A percentile compares a stretch with the other conserved stretches of the same genome.
phyloP scores from a whole-genome alignment of 2,113 vertebrate genomes.

The Archocentrus centrarchus region DNA sequence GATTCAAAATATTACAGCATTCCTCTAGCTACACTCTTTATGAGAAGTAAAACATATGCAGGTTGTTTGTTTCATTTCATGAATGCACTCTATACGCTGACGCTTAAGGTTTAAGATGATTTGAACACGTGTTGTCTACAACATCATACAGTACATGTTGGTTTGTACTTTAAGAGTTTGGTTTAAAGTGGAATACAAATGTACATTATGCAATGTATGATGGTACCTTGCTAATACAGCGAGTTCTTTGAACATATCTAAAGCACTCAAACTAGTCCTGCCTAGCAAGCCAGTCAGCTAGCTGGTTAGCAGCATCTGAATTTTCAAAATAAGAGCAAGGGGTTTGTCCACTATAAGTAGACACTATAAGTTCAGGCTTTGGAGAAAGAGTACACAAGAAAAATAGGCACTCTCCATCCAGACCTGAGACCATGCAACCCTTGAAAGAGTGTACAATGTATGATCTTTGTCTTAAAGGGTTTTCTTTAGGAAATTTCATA shows the following conservation, averaged over 20 bases:
- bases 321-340: too few relatives aligned
- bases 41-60: neutral
- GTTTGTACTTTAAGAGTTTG: too few relatives aligned
- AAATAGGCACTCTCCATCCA: neutral
- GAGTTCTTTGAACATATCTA: too few relatives aligned
- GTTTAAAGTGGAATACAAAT: too few relatives aligned
- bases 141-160: neutral
- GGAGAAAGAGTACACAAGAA: neutral
- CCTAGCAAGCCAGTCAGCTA: too few relatives aligned
- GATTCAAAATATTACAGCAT: neutral
- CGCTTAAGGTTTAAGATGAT: neutral
- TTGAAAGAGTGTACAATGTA: neutral
- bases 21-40: neutral
- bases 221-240: too few relatives aligned
- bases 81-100: neutral
- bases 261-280: too few relatives aligned
- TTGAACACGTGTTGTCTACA: neutral
- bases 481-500: neutral
- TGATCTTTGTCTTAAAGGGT: neutral
- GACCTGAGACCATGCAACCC: neutral
- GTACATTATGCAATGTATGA: too few relatives aligned
- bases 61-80: neutral
- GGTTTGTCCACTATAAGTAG: too few relatives aligned
- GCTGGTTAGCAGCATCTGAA: too few relatives aligned
- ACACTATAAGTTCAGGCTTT: neutral